These are phyloP conservation scores for Condylura cristata DNA, from an alignment of 2,113 vertebrate genomes.

Conservation along the genomic window DNA sequence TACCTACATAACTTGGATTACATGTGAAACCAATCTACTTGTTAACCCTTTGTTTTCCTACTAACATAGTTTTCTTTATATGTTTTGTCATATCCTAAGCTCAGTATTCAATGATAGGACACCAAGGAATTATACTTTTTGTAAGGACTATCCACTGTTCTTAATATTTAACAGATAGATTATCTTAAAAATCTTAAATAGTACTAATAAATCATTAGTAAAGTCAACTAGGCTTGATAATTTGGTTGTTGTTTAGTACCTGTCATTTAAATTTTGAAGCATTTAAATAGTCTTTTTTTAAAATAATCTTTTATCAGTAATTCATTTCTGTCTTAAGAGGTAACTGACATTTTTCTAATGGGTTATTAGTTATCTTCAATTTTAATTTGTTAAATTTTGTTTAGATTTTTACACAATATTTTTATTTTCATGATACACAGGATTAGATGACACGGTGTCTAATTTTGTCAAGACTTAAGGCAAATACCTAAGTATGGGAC, in stretches of 20 bases:
- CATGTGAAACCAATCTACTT: not conserved
- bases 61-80: not conserved
- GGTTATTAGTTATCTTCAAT: slow-evolving; percentile 23
- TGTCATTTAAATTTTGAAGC: slow-evolving; percentile 3
- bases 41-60: slow-evolving; percentile 8
- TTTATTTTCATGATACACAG: slow-evolving; percentile 34
- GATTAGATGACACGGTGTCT: slow-evolving; percentile 5
- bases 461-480: slow-evolving; percentile 18
- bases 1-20: slow-evolving; percentile 16
- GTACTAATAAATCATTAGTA: slow-evolving; percentile 16
- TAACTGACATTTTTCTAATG: slow-evolving; percentile 50
- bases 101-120: slow-evolving; percentile 37
- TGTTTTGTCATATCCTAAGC: slow-evolving; percentile 7
- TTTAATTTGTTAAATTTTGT: slow-evolving; percentile 52
- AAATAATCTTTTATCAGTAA: too few species aligned
- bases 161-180: slow-evolving; percentile 38
- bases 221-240: slow-evolving; percentile 8
- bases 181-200: slow-evolving; percentile 17
- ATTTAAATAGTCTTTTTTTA: not conserved
- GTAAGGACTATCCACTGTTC: not conserved
- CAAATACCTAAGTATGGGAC: not conserved
- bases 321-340: slow-evolving; percentile 28
- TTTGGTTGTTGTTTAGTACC: slow-evolving; percentile 8
- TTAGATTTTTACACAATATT: slow-evolving; percentile 47
- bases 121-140: slow-evolving; percentile 15